phyloP scores from a whole-genome alignment of 2,113 vertebrate species.

The Poecilia latipinna region DNA sequence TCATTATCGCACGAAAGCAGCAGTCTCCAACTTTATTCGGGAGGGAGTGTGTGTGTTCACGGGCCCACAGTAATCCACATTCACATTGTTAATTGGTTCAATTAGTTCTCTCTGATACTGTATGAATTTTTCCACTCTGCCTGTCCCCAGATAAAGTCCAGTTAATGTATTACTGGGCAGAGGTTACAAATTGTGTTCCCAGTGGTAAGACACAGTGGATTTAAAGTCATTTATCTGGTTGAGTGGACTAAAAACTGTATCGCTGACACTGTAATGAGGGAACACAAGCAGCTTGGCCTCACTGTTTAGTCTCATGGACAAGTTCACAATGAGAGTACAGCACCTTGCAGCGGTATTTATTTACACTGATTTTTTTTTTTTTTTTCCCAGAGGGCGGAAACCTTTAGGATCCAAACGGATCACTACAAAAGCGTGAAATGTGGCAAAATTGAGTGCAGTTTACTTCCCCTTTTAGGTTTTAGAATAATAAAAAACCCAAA shows the following conservation, averaged over 20 bases:
- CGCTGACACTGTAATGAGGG: conserved; percentile 67
- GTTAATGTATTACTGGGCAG: conserved; percentile 73
- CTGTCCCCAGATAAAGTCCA: conserved; percentile 75
- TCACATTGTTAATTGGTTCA: conserved; percentile 77
- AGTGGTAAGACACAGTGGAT: conserved; percentile 62
- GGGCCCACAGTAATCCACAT: conserved; percentile 70
- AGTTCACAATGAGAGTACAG: conserved; percentile 19
- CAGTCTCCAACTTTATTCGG: conserved; percentile 51
- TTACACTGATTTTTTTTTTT: background rate
- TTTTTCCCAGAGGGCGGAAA: background rate
- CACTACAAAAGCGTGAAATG: too few relatives aligned
- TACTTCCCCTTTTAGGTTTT: too few relatives aligned
- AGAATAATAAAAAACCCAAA: too few relatives aligned
- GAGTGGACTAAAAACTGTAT: conserved; percentile 71
- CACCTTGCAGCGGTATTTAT: background rate
- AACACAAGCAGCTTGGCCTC: conserved; percentile 52
- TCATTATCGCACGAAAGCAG: conserved; percentile 65
- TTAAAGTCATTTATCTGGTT: conserved; percentile 73
- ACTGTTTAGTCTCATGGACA: conserved; percentile 39
- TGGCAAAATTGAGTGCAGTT: too few relatives aligned
- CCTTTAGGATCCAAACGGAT: background rate
- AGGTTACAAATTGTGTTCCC: conserved; percentile 77
- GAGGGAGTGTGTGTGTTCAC: conserved; percentile 53
- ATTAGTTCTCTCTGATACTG: conserved; percentile 76
- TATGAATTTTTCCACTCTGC: conserved; percentile 75